Conservation (phyloP, 2,888 invertebrate species). For the Chydorus sphaericus region DNA sequence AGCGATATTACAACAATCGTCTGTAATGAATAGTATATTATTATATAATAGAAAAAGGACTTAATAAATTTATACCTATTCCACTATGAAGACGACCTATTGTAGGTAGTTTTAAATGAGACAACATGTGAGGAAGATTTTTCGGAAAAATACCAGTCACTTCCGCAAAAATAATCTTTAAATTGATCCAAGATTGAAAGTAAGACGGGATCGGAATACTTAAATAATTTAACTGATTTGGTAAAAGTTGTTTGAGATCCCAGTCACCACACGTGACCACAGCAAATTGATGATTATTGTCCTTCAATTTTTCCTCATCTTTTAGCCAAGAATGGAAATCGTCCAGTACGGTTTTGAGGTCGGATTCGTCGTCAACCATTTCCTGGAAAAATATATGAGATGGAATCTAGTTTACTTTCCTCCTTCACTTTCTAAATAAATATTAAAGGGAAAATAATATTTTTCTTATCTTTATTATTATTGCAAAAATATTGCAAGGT, state of each 20-base stretch:
- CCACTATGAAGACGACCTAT: constrained; percentile 36
- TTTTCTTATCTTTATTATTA: no score
- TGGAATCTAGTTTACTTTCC: no score
- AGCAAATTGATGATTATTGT: constrained; percentile 28
- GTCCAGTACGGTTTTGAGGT: constrained; percentile 33
- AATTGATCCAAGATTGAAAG: constrained; percentile 40
- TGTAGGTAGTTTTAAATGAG: constrained; percentile 24
- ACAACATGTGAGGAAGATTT: constrained; percentile 29
- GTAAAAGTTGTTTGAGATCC: constrained; percentile 38
- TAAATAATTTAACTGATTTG: constrained; percentile 32
- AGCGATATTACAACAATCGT: constrained; percentile 33
- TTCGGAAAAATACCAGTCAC: constrained; percentile 29
- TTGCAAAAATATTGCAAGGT: no score
- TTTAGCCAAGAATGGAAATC: constrained; percentile 36
- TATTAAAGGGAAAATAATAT: no score
- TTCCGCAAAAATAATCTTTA: constrained; percentile 33
- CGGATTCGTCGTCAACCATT: constrained; percentile 33
- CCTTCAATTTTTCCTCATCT: constrained; percentile 27
- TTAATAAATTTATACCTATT: constrained; percentile 25
- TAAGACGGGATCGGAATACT: constrained; percentile 28
- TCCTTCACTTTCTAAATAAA: no score
- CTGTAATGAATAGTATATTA: constrained; percentile 16
- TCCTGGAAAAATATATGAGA: no score
- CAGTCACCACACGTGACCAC: constrained; percentile 47
- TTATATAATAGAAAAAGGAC: not conserved